A percentile compares a stretch with the other conserved stretches of the same genome.
phyloP scores from a whole-genome alignment of 1,140 invertebrate genomes.

The Apocrypta bakeri region DNA sequence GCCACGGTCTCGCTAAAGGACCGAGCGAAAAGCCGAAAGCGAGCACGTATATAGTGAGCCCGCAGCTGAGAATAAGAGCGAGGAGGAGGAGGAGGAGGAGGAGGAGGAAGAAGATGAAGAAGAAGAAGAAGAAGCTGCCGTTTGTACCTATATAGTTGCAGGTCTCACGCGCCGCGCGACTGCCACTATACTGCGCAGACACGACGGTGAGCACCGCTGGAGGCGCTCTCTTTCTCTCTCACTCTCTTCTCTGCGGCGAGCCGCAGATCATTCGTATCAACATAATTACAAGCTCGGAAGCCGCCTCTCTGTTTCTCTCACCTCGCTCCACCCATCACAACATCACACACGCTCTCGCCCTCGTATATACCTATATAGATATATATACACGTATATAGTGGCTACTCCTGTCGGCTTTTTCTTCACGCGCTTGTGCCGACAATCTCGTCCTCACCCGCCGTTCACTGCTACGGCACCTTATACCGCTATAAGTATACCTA shows the following conservation, averaged over 20 bases:
- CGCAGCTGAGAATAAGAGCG: background rate
- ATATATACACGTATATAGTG: background rate
- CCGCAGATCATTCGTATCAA: slow-evolving; percentile 75
- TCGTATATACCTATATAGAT: slow-evolving; percentile 48
- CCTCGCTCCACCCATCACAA: slow-evolving; percentile 74
- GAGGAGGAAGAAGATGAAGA: slow-evolving; percentile 13
- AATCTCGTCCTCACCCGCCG: slow-evolving; percentile 14
- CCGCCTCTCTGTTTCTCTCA: slow-evolving; percentile 74
- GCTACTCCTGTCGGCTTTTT: background rate
- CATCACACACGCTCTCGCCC: slow-evolving; percentile 67
- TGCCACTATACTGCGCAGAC: too few relatives aligned
- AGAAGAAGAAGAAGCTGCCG: slow-evolving; percentile 24
- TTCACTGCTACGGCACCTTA: background rate
- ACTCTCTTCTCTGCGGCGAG: slow-evolving; percentile 64
- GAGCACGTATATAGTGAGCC: background rate
- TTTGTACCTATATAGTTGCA: background rate
- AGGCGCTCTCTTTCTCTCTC: slow-evolving; percentile 47
- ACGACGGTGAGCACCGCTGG: slow-evolving; percentile 68
- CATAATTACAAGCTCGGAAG: slow-evolving; percentile 75
- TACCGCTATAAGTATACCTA: too few relatives aligned
- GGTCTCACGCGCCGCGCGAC: slow-evolving; percentile 32
- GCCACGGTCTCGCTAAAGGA: slow-evolving; percentile 71
- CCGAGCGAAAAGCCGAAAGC: slow-evolving; percentile 36
- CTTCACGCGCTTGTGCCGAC: background rate
- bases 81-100: slow-evolving; percentile 22